A percentile compares a stretch with the other conserved stretches of the same genome.
Evolutionary conservation across 2,888 invertebrate genomes (phyloP).

Genomic region (Thera obeliscata): DNA sequence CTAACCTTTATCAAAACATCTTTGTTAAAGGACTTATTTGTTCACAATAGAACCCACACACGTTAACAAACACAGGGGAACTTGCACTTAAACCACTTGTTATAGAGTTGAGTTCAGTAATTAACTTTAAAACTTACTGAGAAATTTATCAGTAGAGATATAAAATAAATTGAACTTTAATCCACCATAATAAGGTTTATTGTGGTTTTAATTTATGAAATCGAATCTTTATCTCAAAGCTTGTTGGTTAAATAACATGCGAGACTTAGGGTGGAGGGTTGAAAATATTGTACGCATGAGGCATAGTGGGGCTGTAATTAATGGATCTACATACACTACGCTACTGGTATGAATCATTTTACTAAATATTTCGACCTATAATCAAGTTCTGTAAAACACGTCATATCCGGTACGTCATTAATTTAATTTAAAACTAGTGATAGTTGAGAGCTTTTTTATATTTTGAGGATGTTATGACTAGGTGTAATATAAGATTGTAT

Average conservation of each 20-base stretch:
- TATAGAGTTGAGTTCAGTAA: constrained; percentile 2
- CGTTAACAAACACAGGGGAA: constrained; percentile 1
- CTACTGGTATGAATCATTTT: too few relatives aligned
- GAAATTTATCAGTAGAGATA: not conserved
- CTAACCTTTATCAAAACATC: constrained; percentile 36
- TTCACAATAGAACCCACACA: constrained; percentile 13
- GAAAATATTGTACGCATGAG: not conserved
- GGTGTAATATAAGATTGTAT: too few relatives aligned
- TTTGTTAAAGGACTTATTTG: constrained; percentile 37
- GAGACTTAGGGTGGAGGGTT: not conserved
- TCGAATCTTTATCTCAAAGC: constrained; percentile 16
- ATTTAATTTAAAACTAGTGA: too few relatives aligned
- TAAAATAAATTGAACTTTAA: constrained; percentile 7
- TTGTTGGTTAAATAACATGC: constrained; percentile 20
- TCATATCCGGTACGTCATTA: too few relatives aligned
- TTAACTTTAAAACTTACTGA: not conserved
- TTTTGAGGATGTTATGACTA: too few relatives aligned
- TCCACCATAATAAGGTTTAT: not conserved
- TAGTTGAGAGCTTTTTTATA: too few relatives aligned
- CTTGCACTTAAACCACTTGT: constrained; percentile 7
- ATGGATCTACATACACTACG: constrained; percentile 13
- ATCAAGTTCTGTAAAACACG: too few relatives aligned
- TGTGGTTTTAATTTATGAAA: not conserved
- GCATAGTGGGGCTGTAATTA: constrained; percentile 12
- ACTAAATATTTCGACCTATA: too few relatives aligned